Base-by-base conservation (phyloP, 2,113 vertebrate genomes). In the Lipophrys pholis region DNA sequence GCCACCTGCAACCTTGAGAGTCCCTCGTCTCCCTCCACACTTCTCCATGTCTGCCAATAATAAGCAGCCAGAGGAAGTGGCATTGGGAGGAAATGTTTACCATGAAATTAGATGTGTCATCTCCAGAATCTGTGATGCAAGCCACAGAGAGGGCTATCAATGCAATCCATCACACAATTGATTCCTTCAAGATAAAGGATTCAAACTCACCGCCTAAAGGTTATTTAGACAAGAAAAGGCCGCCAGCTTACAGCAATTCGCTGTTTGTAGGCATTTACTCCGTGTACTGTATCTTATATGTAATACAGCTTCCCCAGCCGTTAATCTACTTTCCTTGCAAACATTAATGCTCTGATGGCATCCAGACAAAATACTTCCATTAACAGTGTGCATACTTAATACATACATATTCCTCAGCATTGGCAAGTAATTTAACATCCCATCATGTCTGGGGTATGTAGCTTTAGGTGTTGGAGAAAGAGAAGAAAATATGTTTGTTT, bases 91-190 rank as follows among this genome's bases (percentile, higher is more conserved):
- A 94, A 94, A 93, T 88, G 91, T 90, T 91, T 85, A 76, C 87
- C 91, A 81, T 71, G 79, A 94, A 93, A 92, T 84, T 36, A 82
- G 93, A 89, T 87, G 90, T 92, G 83, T 92, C 92, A 89, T 95
- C 87, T 90, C 91, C 69, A 69, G 82, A 88, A 92, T 90, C 89
- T 88, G 78, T 80, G 39, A 70, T 80, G 76, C 73, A 87, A 88
- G 86, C 90, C 73, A 83, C 69, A 87, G 84, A 90, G 83, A 81
- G 79, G 81, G 79, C 87, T 87, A 76, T 93, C 87, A 92, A 87
- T 91, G 90, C 82, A 89, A 94, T 94, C 92, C 90, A 95, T 95
- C 90, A 94, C 88, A 77, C 71, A 86, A 94, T 91, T 91, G 92
- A 94, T 93, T 90, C 80, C 7, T 76, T 78, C 62, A 83, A 89